Evolutionary conservation across 2,113 vertebrate species (phyloP), one percentile per base, ranked within the genome.

Genomic region (Aythya baeri): DNA sequence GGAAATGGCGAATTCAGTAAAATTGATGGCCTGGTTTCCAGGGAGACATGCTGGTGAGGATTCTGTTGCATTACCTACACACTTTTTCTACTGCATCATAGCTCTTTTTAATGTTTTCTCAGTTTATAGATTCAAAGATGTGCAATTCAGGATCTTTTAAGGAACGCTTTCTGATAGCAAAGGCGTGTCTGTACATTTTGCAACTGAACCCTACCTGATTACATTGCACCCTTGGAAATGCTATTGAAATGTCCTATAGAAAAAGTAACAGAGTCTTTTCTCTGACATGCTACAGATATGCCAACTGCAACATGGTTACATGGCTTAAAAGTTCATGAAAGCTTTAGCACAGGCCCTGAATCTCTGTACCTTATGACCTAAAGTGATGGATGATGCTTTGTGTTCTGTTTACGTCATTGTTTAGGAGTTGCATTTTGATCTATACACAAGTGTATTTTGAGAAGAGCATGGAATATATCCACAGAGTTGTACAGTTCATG

Each of bases 21-120:
- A 89, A 75, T 26, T 17, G 52, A 17, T 17, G 16, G 25, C 15
- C 15, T 54, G 6, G 41, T 88, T 91, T 55, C n/a, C 54, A 74
- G 50, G 17, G 26, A 63, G 31, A 10, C 50, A 9, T 0, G 0
- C 41, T 88, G 9, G 49, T 86, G 11, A 41, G 16, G 16, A 31
- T 66, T 36, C 11, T 50, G 1, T 5, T 74, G 78, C 54, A 21
- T 80, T 52, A 43, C 17, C 57, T 21, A 36, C 41, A 13, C 71
- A 2, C 44, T 77, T 77, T 76, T 70, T 81, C 21, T 80, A 13
- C 76, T 92, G 13, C 7, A 12, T 62, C 8, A 1, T 54, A 29
- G 11, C 23, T 66, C 11, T 71, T 36, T 32, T 58, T 1, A 3
- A 29, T 38, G 13, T 79, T 38, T 6, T 21, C 23, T 10, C 2